Base-by-base conservation (phyloP, 2,888 invertebrate genomes). In the Formica aserva region DNA sequence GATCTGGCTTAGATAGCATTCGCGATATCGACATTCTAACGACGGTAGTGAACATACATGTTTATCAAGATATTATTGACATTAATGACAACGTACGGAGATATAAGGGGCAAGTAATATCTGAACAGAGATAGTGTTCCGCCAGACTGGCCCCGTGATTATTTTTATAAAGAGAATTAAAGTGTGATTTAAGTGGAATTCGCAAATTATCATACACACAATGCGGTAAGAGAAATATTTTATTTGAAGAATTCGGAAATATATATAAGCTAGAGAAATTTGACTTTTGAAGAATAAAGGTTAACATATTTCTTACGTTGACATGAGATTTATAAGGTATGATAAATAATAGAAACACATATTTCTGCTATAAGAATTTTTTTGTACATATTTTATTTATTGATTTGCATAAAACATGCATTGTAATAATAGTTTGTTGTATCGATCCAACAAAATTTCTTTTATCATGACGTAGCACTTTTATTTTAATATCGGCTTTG, bases 31-130 rank as follows among this genome's bases (percentile, higher is more conserved):
- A 69, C 48, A 62, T 38, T 45, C 57, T 48, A 9, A 63, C 45
- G 29, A 13, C 32, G 60, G 38, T 84, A 52, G 72, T 52, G 63
- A 65, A 63, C 13, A 32, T 4, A 52, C 48, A n/a, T 77, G 75
- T 90, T 88, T 87, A 87, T 90, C 90, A 82, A 83, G 88, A 85
- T 90, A 87, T 87, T 84, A 48, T 26, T 13, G 77, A 45, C 41
- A 45, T 45, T 45, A 45, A 52, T 72, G 83, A 85, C 82, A 78
- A 71, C 83, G 48, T 74, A 83, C 63, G 45, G 11, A 90, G 81
- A 88, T 90, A 90, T 90, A 90, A 90, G 83, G 35, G 35, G 66
- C 29, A 65, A 62, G 41, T 18, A 66, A 76, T 76, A 60, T 38
- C 41, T 69, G 62, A 62, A 35, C 66, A 65, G 38, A 83, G 80